phyloP scores from a whole-genome alignment of 2,113 vertebrate genomes.

The Aptenodytes patagonicus region DNA sequence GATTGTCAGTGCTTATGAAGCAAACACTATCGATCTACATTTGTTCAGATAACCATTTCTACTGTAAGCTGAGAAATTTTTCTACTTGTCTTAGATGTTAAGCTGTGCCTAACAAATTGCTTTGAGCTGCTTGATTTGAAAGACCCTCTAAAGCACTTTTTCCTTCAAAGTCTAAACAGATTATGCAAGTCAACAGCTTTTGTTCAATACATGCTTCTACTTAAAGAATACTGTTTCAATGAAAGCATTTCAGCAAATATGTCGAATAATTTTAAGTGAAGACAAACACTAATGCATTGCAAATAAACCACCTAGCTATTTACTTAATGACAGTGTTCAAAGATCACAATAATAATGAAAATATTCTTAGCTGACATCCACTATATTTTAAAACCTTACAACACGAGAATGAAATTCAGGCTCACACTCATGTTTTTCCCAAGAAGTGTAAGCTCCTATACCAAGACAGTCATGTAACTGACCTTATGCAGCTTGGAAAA shows the following conservation, averaged over 20 bases:
- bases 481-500: not conserved
- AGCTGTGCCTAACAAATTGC: not conserved
- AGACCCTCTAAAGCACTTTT: not conserved
- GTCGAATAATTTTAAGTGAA: not conserved
- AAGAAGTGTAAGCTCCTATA: not conserved
- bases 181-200: not conserved
- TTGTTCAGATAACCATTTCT: not conserved
- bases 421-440: not conserved
- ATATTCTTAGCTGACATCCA: not conserved
- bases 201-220: not conserved
- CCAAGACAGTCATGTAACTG: not conserved
- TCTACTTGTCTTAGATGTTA: not conserved
- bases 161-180: not conserved
- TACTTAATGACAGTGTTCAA: not conserved
- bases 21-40: rapidly evolving
- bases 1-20: not conserved
- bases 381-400: not conserved
- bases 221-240: not conserved
- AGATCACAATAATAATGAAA: not conserved
- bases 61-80: not conserved
- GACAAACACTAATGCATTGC: not conserved
- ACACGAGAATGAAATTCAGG: not conserved
- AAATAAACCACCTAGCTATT: not conserved
- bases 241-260: not conserved
- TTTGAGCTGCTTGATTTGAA: not conserved